phyloP scores from a whole-genome alignment of 2,113 vertebrate genomes.

The Prinia subflava region DNA sequence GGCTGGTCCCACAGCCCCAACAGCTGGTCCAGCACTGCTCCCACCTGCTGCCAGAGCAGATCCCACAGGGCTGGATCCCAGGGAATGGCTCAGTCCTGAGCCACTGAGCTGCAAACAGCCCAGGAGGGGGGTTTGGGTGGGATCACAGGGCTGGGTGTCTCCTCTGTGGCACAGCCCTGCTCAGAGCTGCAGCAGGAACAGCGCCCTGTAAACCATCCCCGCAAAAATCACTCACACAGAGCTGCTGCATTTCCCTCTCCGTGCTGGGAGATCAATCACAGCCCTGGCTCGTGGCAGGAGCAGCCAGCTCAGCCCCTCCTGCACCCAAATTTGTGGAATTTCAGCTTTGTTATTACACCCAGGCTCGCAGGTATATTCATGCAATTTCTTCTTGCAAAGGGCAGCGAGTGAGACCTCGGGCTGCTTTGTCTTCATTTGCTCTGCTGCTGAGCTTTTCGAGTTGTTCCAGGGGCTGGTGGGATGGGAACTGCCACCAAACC shows the following conservation, averaged over 20 bases:
- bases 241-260: not conserved
- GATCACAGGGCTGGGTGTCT: not conserved
- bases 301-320: not conserved
- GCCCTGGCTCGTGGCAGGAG: not conserved
- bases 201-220: fast-evolving
- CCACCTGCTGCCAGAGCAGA: not conserved
- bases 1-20: not conserved
- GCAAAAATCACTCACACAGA: not conserved
- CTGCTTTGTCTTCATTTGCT: conserved; percentile 1
- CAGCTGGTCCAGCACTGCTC: not conserved
- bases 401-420: not conserved
- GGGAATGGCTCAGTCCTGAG: not conserved
- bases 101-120: not conserved
- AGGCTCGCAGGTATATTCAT: not conserved
- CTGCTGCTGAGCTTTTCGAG: not conserved
- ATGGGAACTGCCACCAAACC: not conserved
- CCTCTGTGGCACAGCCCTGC: not conserved
- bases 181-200: not conserved
- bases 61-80: not conserved
- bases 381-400: not conserved
- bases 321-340: not conserved
- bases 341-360: not conserved
- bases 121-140: not conserved
- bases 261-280: not conserved
- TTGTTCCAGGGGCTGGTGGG: not conserved